A percentile compares a stretch with the other conserved stretches of the same genome.
These are phyloP conservation scores for Eilema sororculum DNA, from an alignment of 2,888 invertebrate species.

Conservation along the genomic window DNA sequence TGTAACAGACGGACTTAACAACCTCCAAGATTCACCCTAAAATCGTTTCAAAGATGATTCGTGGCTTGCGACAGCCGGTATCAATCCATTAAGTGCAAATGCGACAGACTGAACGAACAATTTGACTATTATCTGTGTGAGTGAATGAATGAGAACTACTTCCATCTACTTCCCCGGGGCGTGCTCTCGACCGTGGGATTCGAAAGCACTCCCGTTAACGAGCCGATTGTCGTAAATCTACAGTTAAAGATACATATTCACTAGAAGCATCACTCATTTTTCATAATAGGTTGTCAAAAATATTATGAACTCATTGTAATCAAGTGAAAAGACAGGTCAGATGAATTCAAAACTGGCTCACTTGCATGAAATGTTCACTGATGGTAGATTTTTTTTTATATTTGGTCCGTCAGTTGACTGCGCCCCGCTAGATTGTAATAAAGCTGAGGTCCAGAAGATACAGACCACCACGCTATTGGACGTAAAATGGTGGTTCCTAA, in stretches of 20 bases:
- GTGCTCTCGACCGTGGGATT: constrained; percentile 42
- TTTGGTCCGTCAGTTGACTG: no score
- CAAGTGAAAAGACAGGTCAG: no score
- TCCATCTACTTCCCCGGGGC: constrained; percentile 32
- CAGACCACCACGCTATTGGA: no score
- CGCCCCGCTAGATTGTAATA: no score
- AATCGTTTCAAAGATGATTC: constrained; percentile 40
- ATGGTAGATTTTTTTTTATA: no score
- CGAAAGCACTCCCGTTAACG: constrained; percentile 45
- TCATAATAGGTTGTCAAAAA: neutral
- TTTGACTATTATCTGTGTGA: constrained; percentile 52
- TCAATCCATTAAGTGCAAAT: constrained; percentile 47
- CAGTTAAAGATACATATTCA: constrained; percentile 29
- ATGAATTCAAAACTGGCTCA: no score
- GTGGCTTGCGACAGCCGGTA: constrained; percentile 28
- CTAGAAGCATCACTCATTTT: neutral
- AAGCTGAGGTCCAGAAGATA: no score
- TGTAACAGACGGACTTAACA: neutral
- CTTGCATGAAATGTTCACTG: no score
- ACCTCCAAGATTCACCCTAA: constrained; percentile 17
- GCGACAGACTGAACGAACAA: constrained; percentile 37
- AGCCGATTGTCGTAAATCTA: constrained; percentile 41
- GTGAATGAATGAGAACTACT: constrained; percentile 37
- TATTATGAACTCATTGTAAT: neutral
- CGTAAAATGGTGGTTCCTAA: no score